Evolutionary conservation across 2,113 vertebrate species (phyloP), one percentile per base, ranked within the genome.

Genomic region (Xenopus tropicalis): DNA sequence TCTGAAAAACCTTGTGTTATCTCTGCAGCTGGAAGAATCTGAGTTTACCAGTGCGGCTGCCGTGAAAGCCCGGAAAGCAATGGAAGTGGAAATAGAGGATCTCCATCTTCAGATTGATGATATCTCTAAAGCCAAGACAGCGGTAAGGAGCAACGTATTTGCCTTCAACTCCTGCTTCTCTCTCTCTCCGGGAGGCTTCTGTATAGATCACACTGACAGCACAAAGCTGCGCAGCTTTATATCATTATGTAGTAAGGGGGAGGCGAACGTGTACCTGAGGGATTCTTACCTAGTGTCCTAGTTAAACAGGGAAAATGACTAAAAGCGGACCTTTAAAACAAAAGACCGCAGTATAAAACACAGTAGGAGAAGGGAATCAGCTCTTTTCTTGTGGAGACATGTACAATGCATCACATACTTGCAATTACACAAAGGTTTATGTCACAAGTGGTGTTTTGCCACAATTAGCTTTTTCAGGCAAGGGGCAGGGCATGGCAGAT

Each of bases 31-130:
- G 84, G 97, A 99, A 77, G 97, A 99, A 86, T 98, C 97, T 0
- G 97, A 98, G 85, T 99, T 99, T 85, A 98, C 97, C 16, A 95
- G 94, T 1, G 95, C 96, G 0, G 90, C 95, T 0, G 94, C 97
- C 0, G 96, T 99, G 21, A 99, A 99, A 80, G 93, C 96, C 1
- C 92, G 96, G 1, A 98, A 98, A 79, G 93, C 94, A 6, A 98
- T 99, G 96, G 97, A 99, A 82, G 94, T 93, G 83, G 97, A 99
- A 86, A 97, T 98, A 0, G 96, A 98, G 80, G 97, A 99, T 84
- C 89, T 99, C 43, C 97, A 99, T 74, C 86, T 98, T 74, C 97
- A 99, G 86, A 98, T 98, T 2, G 97, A 98, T 0, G 97, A 99
- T 81, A 94, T 98, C 21, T 86, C 93, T 80, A 98, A 98, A 85